Evolutionary conservation across 2,113 vertebrate genomes (phyloP), one percentile per base, ranked within the genome.

Genomic region (Dryoscopus gambensis): DNA sequence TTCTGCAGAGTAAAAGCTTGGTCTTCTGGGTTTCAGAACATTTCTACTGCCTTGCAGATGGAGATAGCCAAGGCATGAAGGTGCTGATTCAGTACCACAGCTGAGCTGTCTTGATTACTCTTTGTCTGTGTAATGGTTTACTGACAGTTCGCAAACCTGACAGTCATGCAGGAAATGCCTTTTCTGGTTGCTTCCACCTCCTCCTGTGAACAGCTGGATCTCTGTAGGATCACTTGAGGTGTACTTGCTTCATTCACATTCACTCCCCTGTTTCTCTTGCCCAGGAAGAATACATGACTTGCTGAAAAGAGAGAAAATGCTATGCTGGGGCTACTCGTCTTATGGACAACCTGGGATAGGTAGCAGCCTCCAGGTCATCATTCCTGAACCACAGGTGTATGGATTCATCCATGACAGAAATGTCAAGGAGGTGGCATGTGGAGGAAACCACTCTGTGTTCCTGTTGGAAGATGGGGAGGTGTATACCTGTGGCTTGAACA

Each of bases 281-380:
- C 23, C 82, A 97, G 97, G 89, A 94, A 93, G 89, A 74, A 93
- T 82, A 93, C 96, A 98, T 98, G 98, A 97, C 39, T 98, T 87
- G 89, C 94, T 98, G 97, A 98, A 97, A 95, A 96, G 85, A 81
- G 93, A 97, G 95, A 98, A 97, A 97, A 99, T 99, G 99, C 97
- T 99, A 97, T 99, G 99, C 94, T 99, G 99, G 99, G 99, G 99
- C 55, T 99, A 99, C 94, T 98, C 99, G 31, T 98, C 97, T 95
- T 98, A 99, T 63, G 99, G 99, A 97, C 99, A 99, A 40, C 98
- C 99, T 96, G 99, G 99, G 23, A 97, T 98, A 93, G 97, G 98
- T 67, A 98, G 98, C 40, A 97, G 94, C 79, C 96, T 98, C 59
- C 98, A 98, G 82, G 97, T 97, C 30, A 96, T 98, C 30, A 97